Base-by-base conservation (phyloP, 1,140 invertebrate species). In the Orius insidiosus region DNA sequence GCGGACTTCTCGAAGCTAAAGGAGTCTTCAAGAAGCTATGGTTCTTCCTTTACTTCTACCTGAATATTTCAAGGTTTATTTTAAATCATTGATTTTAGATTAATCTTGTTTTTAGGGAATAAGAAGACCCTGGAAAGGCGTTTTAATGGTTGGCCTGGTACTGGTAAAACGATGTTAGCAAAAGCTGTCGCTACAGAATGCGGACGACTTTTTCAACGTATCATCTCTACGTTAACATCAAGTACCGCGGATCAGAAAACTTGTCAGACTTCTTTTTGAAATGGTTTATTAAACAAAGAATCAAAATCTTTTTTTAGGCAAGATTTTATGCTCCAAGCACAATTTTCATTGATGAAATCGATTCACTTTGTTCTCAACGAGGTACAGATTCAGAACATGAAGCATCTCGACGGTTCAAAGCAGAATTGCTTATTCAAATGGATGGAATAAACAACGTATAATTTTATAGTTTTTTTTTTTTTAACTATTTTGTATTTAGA, bases 121-220 rank as follows among this genome's bases (percentile, higher is more conserved):
- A 40, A 67, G 85, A 15, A 63, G 85, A 45, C 85, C 85, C 2
- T 90, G 85, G 84, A 85, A 85, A 60, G 85, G 85, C n/a, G 80
- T 89, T 1, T 59, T 89, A 36, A 75, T 85, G 70, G 80, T 85
- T 7, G 85, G 85, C 85, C n/a, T 5, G 80, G 80, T 15, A 99
- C 96, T 39, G 93, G 94, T 1, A 99, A 99, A 67, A 99, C 96
- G 1, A 69, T 99, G 31, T 63, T 99, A 16, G 96, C 96, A 1
- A 99, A 99, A 68, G 96, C 96, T 38, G 96, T 99, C 0, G 96
- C 96, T 15, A 99, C 77, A 0, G 78, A 82, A 62, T 81, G 78
- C 59, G 71, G 71, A 76, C 78, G 6, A 82, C 78, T 2, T 81
- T 82, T 57, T 82, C 82, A 76, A 76, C 55, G 75, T 82, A 14